Evolutionary conservation across 2,797 vertebrate genomes (phyloP).

Genomic region (Malurus leucopterus): DNA sequence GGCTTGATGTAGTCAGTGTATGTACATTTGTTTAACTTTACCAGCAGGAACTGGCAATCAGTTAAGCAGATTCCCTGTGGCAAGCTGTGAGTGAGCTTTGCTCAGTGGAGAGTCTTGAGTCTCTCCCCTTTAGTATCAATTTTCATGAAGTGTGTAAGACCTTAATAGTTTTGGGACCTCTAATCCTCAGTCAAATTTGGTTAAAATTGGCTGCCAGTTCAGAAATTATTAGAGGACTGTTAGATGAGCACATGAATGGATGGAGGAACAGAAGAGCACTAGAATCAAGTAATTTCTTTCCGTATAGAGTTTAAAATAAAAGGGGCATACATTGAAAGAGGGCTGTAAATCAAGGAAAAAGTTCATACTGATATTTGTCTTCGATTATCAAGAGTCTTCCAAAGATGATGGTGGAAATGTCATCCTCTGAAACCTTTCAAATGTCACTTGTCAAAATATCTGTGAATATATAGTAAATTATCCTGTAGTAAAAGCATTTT

Average conservation of each 20-base stretch:
- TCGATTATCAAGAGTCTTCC: not conserved
- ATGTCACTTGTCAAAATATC: not conserved
- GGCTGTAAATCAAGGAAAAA: not conserved
- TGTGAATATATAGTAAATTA: not conserved
- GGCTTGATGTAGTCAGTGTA: not conserved
- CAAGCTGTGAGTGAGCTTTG: not conserved
- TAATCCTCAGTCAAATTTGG: conserved; percentile 54
- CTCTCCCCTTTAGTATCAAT: conserved; percentile 22
- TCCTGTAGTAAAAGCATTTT: not conserved
- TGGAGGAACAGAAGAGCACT: not conserved
- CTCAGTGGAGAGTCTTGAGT: not conserved
- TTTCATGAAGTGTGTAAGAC: conserved; percentile 4
- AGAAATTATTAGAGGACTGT: conserved; percentile 16
- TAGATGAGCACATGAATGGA: not conserved
- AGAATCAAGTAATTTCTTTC: not conserved
- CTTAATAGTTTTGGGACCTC: conserved; percentile 50
- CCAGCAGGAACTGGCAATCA: not conserved
- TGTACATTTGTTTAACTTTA: not conserved
- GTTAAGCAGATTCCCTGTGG: not conserved
- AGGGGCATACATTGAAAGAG: not conserved
- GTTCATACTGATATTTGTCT: not conserved
- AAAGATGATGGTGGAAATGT: not conserved
- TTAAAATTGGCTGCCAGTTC: conserved; percentile 33
- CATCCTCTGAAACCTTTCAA: not conserved
- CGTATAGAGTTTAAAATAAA: not conserved